phyloP scores from a whole-genome alignment of 2,797 vertebrate genomes.

The Linurgus olivaceus region DNA sequence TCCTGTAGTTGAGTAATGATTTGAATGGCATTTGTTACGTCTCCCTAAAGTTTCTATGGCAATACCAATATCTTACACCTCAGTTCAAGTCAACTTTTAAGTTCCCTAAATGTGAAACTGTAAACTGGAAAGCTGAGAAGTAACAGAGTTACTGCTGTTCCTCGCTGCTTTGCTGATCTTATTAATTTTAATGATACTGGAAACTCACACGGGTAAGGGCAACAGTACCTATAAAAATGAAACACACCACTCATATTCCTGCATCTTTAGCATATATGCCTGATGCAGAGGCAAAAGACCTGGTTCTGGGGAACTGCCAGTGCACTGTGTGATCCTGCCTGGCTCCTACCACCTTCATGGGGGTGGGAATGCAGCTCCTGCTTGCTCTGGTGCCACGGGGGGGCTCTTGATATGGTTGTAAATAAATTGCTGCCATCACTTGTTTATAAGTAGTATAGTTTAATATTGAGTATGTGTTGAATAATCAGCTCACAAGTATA shows the following conservation, averaged over 20 bases:
- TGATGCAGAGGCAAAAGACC: background rate
- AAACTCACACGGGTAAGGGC: background rate
- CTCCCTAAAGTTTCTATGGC: background rate
- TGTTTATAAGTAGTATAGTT: background rate
- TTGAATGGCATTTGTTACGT: background rate
- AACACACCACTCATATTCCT: background rate
- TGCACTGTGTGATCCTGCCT: background rate
- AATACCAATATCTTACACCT: background rate
- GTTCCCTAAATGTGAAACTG: background rate
- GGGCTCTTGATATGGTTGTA: background rate
- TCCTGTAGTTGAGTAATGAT: background rate
- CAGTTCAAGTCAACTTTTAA: background rate
- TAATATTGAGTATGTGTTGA: background rate
- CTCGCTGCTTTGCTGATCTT: background rate
- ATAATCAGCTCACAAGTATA: background rate
- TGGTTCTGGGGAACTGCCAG: background rate
- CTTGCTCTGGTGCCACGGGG: accelerated
- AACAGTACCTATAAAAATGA: background rate
- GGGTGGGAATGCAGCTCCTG: background rate
- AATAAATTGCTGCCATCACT: background rate
- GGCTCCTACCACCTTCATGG: background rate
- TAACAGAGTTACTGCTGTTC: background rate
- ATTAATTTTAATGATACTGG: background rate
- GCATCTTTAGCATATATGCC: background rate
- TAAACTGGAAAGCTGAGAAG: background rate